Conservation (phyloP, 92 coral and sea anemone genomes). For the Porites evermanni region DNA sequence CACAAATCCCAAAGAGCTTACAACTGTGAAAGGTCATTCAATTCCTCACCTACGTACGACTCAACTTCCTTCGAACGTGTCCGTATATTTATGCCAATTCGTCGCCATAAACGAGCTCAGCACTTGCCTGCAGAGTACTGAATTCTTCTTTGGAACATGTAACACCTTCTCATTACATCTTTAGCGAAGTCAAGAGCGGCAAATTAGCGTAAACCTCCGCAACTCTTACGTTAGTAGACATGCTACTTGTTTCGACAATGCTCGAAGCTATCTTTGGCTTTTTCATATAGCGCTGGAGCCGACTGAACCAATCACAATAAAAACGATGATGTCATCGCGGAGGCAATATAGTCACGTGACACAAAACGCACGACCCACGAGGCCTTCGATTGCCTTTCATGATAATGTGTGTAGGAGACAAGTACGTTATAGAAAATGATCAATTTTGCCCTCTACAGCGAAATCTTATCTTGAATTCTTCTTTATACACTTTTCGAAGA, state of each 20-base stretch:
- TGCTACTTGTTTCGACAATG: slow-evolving; percentile 34
- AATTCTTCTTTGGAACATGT: slow-evolving; percentile 43
- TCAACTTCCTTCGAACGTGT: slow-evolving; percentile 76
- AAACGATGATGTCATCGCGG: slow-evolving; percentile 80
- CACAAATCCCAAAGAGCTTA: slow-evolving; percentile 18
- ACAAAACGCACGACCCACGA: slow-evolving; percentile 69
- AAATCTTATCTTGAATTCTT: no score
- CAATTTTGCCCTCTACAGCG: neutral
- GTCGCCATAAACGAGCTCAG: slow-evolving; percentile 77
- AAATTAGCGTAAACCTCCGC: slow-evolving; percentile 34
- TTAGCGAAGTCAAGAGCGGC: slow-evolving; percentile 22
- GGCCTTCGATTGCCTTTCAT: slow-evolving; percentile 32
- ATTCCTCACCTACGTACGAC: slow-evolving; percentile 50
- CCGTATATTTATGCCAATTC: slow-evolving; percentile 67
- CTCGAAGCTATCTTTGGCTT: slow-evolving; percentile 44
- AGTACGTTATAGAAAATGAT: neutral
- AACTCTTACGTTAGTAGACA: slow-evolving; percentile 58
- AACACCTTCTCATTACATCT: slow-evolving; percentile 61
- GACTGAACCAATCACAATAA: slow-evolving; percentile 78
- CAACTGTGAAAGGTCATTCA: slow-evolving; percentile 42
- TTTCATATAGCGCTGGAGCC: slow-evolving; percentile 41
- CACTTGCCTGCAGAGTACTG: slow-evolving; percentile 31
- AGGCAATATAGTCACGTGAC: slow-evolving; percentile 75
- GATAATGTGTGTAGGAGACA: neutral
- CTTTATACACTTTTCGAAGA: no score